Conservation (phyloP, 2,113 vertebrate genomes). For the Heterocephalus glaber region DNA sequence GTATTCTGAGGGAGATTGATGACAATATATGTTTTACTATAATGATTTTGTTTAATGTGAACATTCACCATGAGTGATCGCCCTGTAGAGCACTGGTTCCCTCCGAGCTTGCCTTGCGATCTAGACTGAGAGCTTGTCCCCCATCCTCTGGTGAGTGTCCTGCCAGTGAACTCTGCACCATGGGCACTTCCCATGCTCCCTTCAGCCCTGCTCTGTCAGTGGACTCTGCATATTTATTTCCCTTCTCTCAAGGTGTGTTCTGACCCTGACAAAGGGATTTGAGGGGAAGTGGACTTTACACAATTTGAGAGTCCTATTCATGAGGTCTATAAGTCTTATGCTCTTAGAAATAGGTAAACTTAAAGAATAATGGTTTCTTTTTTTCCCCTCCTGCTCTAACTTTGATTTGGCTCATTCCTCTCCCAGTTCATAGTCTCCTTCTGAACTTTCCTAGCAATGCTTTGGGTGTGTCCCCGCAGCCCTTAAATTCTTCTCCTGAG, state of each 20-base stretch:
- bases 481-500: constrained; percentile 49
- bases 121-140: background rate
- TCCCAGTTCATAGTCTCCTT: constrained; percentile 28
- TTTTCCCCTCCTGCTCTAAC: background rate
- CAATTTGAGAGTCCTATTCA: background rate
- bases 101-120: background rate
- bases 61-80: no score
- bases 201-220: background rate
- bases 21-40: background rate
- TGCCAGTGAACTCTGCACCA: background rate
- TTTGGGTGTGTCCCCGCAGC: constrained; percentile 32
- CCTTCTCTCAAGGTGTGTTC: background rate
- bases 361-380: background rate
- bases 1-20: background rate
- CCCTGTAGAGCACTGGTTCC: no score
- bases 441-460: constrained; percentile 51
- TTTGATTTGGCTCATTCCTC: constrained; percentile 43
- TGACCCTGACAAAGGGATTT: background rate
- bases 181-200: background rate
- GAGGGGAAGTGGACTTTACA: background rate
- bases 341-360: background rate
- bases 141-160: background rate
- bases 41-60: background rate
- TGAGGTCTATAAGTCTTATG: background rate
- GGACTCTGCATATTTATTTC: background rate